Percentiles rank a stretch among this genome's conserved stretches.
Conservation (phyloP, 1,140 invertebrate species). For the Mamestra configurata region DNA sequence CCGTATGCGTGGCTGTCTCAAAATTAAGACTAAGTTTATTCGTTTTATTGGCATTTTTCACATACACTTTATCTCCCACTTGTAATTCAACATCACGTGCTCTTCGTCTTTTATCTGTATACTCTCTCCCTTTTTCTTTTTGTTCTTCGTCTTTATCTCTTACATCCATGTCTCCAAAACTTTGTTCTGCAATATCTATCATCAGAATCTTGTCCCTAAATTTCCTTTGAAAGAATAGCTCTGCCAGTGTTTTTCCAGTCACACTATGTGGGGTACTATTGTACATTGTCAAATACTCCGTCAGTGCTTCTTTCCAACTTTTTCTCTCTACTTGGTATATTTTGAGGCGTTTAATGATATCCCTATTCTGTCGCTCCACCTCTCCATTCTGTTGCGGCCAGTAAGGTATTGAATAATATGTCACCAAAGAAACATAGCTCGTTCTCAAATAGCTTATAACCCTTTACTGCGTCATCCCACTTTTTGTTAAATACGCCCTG, state of each 20-base stretch:
- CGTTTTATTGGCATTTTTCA: constrained; percentile 39
- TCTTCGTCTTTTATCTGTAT: constrained; percentile 4
- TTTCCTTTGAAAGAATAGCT: constrained; percentile 16
- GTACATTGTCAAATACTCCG: background rate
- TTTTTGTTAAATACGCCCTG: constrained; percentile 52
- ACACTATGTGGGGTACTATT: background rate
- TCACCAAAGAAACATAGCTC: constrained; percentile 58
- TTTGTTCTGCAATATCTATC: background rate
- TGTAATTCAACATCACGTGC: background rate
- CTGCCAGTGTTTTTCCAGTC: constrained; percentile 15
- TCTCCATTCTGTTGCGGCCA: constrained; percentile 65
- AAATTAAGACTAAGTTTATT: constrained; percentile 46
- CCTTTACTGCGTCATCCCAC: constrained; percentile 54
- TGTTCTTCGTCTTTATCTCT: constrained; percentile 29
- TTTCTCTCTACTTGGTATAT: constrained; percentile 5
- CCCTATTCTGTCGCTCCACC: constrained; percentile 53
- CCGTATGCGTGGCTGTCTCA: constrained; percentile 29
- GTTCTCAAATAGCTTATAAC: constrained; percentile 55
- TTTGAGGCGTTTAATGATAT: constrained; percentile 9
- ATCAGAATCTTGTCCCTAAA: constrained; percentile 10
- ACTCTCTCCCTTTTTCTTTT: constrained; percentile 37
- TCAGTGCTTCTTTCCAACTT: constrained; percentile 4
- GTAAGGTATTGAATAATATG: constrained; percentile 58
- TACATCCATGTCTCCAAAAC: background rate
- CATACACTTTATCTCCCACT: constrained; percentile 44